Evolutionary conservation across 53 echinoderm and acorn worm species (phyloP), one percentile per base, ranked within the genome.

Genomic region (Holothuria leucospilota): DNA sequence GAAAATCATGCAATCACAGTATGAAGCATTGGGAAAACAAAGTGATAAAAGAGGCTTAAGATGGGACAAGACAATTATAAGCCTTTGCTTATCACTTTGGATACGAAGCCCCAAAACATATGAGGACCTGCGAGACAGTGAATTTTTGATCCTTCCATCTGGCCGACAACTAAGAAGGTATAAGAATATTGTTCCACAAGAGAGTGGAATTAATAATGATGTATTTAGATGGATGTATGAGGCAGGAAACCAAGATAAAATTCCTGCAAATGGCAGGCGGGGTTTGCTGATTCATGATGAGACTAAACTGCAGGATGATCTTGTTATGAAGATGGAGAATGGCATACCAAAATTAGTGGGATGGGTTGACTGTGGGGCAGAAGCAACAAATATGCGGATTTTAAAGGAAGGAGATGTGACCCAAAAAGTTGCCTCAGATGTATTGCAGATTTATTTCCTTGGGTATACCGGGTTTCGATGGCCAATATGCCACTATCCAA

Each of bases 391-490:
- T 39, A 34, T 39, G 77, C 23, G 41, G 20, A 15, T 42, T 23
- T 5, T 77, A 23, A 39, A 38, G 2, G 40, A 77, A 75, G 21
- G 30, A 13, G 15, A 20, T 16, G 16, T 20, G 4, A 77, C 30
- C 4, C 20, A 29, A 42, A 77, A 23, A 14, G 13, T 20, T 34
- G 34, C 41, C 23, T 24, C 38, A 1, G 21, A 39, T 24, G 41
- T 20, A 16, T 77, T 77, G 30, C 38, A 77, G 23, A 2, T 77
- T 15, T 30, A 38, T 14, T 77, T 77, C 23, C 77, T 77, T 16
- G 39, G 77, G 42, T 42, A 77, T 39, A 77, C 77, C 2, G 77
- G 77, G 13, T 77, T 77, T 39, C 30, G 77, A 77, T 42, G 30
- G 15, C 30, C 30, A 18, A 41, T 77, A 20, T 6, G 77, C 77